These are phyloP conservation scores for Colossoma macropomum DNA, from an alignment of 2,113 vertebrate genomes.

Conservation along the genomic window DNA sequence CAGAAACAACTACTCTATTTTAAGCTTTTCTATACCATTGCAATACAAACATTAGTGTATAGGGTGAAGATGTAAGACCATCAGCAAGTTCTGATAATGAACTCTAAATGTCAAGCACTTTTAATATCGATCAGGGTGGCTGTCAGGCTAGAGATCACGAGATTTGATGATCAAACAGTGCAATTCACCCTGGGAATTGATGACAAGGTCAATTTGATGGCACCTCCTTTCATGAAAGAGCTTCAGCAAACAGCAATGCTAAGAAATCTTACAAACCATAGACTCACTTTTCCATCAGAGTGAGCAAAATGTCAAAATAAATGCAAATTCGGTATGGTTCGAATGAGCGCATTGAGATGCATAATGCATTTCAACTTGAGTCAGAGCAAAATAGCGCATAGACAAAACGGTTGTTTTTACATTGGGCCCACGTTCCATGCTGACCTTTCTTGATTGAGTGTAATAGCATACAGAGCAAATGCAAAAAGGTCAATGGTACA, in stretches of 20 bases:
- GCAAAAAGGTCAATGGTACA: slow-evolving; percentile 81
- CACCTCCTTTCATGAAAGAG: not conserved
- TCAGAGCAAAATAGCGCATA: slow-evolving; percentile 43
- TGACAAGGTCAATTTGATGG: slow-evolving; percentile 17
- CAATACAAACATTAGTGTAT: not conserved
- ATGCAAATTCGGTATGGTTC: slow-evolving; percentile 33
- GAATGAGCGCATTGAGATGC: slow-evolving; percentile 32
- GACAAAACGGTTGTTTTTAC: slow-evolving; percentile 62
- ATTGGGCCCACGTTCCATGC: slow-evolving; percentile 70
- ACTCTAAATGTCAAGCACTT: slow-evolving; percentile 35
- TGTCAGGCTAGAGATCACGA: slow-evolving; percentile 37
- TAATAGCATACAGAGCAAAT: slow-evolving; percentile 79
- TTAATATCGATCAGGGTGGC: slow-evolving; percentile 36
- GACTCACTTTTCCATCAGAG: slow-evolving; percentile 9
- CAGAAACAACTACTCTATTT: not conserved
- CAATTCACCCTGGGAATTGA: slow-evolving; percentile 13
- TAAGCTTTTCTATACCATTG: not conserved
- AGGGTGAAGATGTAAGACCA: not conserved
- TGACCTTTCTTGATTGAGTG: slow-evolving; percentile 85
- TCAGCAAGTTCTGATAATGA: slow-evolving; percentile 18
- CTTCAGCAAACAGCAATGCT: not conserved
- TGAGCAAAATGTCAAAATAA: slow-evolving; percentile 20
- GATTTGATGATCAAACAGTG: slow-evolving; percentile 32
- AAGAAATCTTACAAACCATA: not conserved
- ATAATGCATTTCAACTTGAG: slow-evolving; percentile 40